Evolutionary conservation across 35 echinoderm and acorn worm species (phyloP), one percentile per base, ranked within the genome.

Genomic region (Apostichopus californicus): DNA sequence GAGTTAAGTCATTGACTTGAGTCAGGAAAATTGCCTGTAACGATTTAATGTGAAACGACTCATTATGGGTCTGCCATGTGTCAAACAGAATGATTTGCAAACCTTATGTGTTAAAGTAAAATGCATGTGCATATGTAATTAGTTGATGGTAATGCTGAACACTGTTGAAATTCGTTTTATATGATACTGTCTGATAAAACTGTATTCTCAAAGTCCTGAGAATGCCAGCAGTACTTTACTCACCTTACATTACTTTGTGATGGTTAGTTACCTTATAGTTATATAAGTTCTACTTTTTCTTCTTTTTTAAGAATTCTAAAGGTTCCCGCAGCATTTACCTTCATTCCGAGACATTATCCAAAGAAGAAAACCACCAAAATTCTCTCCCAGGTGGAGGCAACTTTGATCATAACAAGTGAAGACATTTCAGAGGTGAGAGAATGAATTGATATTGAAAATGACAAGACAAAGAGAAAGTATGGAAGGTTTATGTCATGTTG

Each of bases 241-340:
- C 34, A 46, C 34, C 17, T 18, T 17, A 60, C 6, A 4, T 80
- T 0, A 9, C 1, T 24, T 17, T 8, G 15, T 55, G 15, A 78
- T 1, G 18, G 54, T 77, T 23, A 14, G 20, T 9, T 17, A 25
- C 7, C 13, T 21, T 91, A 58, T 21, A 17, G 0, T 9, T 10
- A 11, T 5, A 9, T 26, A 80, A 55, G n/a, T 77, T 5, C 20
- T 7, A 64, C 12, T 90, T 58, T 79, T 0, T 66, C 56, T 73
- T 28, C 9, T 91, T 59, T 26, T 14, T 88, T 87, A 9, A 95
- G 94, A 23, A 91, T 95, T 53, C 81, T 95, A 15, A 77, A 93
- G 22, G 61, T 77, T 9, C 91, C 86, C 55, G 73, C 91, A 59
- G 77, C 83, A 56, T 95, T 93, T 93, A 70, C 70, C 4, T 92